Conservation (phyloP, 2,113 vertebrate genomes). For the Parotia lawesii region DNA sequence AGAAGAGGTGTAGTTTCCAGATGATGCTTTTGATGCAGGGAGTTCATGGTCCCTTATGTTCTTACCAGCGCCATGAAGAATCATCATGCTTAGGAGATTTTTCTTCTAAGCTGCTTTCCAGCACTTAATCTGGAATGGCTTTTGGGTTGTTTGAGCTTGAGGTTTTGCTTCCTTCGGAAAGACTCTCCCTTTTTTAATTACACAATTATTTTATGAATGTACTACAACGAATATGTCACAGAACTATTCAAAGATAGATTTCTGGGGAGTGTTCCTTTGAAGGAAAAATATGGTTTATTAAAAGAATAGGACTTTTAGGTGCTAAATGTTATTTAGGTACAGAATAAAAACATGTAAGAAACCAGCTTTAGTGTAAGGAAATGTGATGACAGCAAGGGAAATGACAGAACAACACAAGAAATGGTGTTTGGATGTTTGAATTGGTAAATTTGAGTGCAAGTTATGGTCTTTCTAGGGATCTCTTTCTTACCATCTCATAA, state of each 20-base stretch:
- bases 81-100: neutral
- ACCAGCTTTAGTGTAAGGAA: neutral
- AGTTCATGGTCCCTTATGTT: neutral
- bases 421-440: neutral
- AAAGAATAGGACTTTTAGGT: neutral
- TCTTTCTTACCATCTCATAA: neutral
- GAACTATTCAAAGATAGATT: neutral
- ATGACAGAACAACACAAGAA: neutral
- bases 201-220: neutral
- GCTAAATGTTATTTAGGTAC: neutral
- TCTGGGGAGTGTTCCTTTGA: neutral
- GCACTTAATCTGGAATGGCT: neutral
- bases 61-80: neutral
- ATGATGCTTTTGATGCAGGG: neutral
- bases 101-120: neutral
- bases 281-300: neutral
- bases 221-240: neutral
- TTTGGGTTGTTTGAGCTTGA: neutral
- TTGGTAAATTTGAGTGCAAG: neutral
- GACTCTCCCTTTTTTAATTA: neutral
- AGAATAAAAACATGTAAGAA: neutral
- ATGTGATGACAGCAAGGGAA: neutral
- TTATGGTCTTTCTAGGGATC: neutral
- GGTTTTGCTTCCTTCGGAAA: neutral
- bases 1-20: neutral